phyloP scores from a whole-genome alignment of 2,888 invertebrate species.

The Trissonchulus latispiculum region DNA sequence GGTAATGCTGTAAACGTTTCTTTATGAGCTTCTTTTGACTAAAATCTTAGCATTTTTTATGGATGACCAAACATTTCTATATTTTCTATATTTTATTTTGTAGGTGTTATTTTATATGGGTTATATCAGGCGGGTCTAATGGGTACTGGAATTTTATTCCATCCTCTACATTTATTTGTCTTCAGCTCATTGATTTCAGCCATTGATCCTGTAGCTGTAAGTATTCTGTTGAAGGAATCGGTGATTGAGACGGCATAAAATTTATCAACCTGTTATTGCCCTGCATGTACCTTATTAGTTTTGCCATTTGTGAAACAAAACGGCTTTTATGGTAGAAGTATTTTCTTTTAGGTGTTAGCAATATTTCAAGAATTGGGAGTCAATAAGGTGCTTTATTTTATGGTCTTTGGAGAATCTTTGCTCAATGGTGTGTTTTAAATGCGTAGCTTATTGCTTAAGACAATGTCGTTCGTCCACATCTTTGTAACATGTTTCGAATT shows the following conservation, averaged over 20 bases:
- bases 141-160: conserved; percentile 33
- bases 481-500: too few relatives aligned
- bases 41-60: too few relatives aligned
- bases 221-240: too few relatives aligned
- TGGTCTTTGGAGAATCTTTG: conserved; percentile 54
- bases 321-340: too few relatives aligned
- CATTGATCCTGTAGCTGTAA: conserved; percentile 54
- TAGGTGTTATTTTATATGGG: conserved; percentile 39
- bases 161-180: conserved; percentile 44
- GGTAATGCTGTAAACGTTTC: too few relatives aligned
- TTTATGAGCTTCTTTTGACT: too few relatives aligned
- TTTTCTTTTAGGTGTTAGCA: conserved; percentile 47
- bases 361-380: conserved; percentile 54
- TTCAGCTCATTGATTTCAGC: conserved; percentile 53
- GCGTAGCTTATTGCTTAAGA: too few relatives aligned
- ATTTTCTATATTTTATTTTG: conserved; percentile 29
- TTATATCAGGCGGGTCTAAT: conserved; percentile 39
- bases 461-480: too few relatives aligned
- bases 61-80: conserved; percentile 30
- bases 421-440: conserved; percentile 52
- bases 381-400: conserved; percentile 53
- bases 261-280: too few relatives aligned
- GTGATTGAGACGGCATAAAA: too few relatives aligned
- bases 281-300: too few relatives aligned
- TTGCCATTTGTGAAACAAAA: too few relatives aligned